These are phyloP conservation scores for Neodiprion fabricii DNA, from an alignment of 1,140 invertebrate genomes.

Conservation along the genomic window DNA sequence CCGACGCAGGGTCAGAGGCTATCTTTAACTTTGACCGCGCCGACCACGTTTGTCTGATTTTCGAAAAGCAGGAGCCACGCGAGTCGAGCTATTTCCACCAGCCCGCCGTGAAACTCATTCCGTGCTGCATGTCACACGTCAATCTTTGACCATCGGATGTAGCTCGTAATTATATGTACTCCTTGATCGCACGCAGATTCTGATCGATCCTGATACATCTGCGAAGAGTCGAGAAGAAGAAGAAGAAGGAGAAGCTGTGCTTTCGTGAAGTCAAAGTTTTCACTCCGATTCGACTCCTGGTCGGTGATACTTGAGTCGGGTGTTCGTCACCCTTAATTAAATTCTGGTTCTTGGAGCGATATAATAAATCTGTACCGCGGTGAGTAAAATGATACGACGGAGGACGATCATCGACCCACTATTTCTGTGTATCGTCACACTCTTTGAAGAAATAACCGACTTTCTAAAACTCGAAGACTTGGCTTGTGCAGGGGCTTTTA, in stretches of 20 bases:
- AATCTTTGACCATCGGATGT: too few relatives aligned
- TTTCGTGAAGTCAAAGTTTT: too few relatives aligned
- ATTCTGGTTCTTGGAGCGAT: neutral
- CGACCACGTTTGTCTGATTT: neutral
- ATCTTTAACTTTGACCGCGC: constrained; percentile 4
- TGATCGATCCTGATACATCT: too few relatives aligned
- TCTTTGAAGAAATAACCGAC: neutral
- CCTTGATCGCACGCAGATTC: too few relatives aligned
- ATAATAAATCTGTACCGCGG: neutral
- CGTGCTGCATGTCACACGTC: neutral
- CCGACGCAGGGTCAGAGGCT: constrained; percentile 6
- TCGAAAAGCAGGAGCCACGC: neutral
- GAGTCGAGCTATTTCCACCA: neutral
- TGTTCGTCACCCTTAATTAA: too few relatives aligned
- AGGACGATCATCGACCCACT: neutral
- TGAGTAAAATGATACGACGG: neutral
- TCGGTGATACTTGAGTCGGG: too few relatives aligned
- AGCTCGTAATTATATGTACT: too few relatives aligned
- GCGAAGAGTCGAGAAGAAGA: too few relatives aligned
- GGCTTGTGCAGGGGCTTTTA: neutral
- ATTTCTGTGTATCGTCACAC: constrained; percentile 1
- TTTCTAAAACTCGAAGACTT: constrained; percentile 1
- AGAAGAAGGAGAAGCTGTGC: too few relatives aligned
- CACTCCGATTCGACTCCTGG: too few relatives aligned
- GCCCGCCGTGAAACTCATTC: neutral